Evolutionary conservation across 1,140 invertebrate genomes (phyloP), one percentile per base, ranked within the genome.

Genomic region (Formica exsecta): DNA sequence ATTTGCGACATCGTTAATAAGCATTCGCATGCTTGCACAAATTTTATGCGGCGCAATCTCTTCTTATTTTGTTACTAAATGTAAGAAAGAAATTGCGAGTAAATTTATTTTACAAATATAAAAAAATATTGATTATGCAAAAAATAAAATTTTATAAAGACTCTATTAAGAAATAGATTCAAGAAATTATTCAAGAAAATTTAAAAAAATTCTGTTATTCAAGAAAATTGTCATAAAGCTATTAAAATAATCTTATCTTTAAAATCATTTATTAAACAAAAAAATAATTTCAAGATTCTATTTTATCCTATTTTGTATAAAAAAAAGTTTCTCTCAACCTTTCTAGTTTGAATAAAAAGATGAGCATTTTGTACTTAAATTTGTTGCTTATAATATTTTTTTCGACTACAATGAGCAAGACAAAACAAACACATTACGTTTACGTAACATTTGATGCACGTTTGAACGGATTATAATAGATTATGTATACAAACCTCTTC

Each of bases 401-500:
- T 32, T 65, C 41, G 32, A 51, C 19, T 66, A 44, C 22, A 75
- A 59, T 16, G 36, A 61, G 6, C 22, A 61, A 41, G 38, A 44
- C 25, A n/a, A 79, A 25, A 80, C 32, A 16, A 68, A 80, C 16
- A 70, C 32, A 32, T 32, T 32, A 32, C 32, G 32, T 32, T 4
- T 32, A 32, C 1, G 64, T 38, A 16, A 22, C 16, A 41, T 71
- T 41, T 9, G 48, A 71, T 71, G 68, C 7, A n/a, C 2, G 16
- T 66, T 38, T 71, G 2, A 13, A 76, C 3, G 16, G 13, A 65
- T 65, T 48, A 36, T 25, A 44, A 54, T n/a, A 54, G 4, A 41
- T 64, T 32, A 13, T 3, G 19, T 48, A 92, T 91, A 93, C 93
- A 87, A 93, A 94, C 93, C 94, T 95, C 95, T 84, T 95, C 93